Evolutionary conservation across 2,113 vertebrate genomes (phyloP).

Genomic region (Phainopepla nitens): DNA sequence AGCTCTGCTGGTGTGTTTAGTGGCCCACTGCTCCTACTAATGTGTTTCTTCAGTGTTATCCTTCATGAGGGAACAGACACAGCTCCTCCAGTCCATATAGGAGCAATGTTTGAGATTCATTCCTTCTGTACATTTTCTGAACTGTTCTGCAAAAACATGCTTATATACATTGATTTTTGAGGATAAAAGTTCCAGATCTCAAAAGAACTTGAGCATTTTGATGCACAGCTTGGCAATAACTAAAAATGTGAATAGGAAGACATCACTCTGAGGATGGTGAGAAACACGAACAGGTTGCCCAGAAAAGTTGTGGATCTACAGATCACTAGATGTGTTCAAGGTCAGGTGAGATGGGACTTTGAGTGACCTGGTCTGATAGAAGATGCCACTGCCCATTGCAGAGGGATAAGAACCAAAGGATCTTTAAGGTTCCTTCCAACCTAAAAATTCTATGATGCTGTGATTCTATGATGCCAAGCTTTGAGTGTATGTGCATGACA

Average conservation of each 20-base stretch:
- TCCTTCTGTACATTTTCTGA: neutral
- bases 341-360: neutral
- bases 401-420: neutral
- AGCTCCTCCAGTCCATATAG: neutral
- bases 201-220: neutral
- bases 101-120: neutral
- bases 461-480: neutral
- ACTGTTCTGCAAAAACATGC: neutral
- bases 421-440: neutral
- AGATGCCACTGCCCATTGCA: neutral
- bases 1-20: neutral
- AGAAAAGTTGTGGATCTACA: neutral
- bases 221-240: neutral
- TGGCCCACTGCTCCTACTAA: neutral
- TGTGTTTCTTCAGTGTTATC: neutral
- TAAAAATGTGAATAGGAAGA: neutral
- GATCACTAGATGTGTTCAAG: neutral
- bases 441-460: neutral
- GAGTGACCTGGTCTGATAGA: neutral
- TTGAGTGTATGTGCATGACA: rapidly evolving
- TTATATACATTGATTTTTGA: neutral
- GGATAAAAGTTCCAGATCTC: neutral
- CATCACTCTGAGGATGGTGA: neutral
- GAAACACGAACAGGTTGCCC: neutral
- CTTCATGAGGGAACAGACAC: neutral